Conservation (phyloP, 37 sponge, comb jelly and placozoan genomes). For the Amphimedon queenslandica region DNA sequence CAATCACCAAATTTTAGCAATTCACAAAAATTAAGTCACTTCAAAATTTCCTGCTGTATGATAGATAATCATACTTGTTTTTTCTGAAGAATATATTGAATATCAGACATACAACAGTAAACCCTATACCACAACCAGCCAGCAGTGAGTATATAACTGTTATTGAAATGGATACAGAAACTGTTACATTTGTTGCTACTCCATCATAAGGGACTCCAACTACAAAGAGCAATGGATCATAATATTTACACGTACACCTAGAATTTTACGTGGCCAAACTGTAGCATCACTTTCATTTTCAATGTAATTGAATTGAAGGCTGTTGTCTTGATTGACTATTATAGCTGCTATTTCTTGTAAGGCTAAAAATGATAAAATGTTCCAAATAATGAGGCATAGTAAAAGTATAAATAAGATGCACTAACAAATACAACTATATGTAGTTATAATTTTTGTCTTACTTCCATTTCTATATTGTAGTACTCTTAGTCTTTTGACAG, state of each 20-base stretch:
- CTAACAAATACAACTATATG: too few relatives aligned
- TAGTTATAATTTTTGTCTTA: too few relatives aligned
- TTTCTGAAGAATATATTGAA: slow-evolving; percentile 47
- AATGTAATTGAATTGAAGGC: not conserved
- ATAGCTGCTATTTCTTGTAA: not conserved
- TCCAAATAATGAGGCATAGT: too few relatives aligned
- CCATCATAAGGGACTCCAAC: slow-evolving; percentile 39
- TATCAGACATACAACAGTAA: slow-evolving; percentile 38
- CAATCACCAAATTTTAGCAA: too few relatives aligned
- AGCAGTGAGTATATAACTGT: slow-evolving; percentile 18
- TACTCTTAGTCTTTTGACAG: slow-evolving; percentile 1
- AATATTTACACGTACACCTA: too few relatives aligned
- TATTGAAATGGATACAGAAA: slow-evolving; percentile 24
- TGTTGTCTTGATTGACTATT: not conserved
- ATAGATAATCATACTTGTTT: slow-evolving; percentile 14
- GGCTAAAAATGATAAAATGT: too few relatives aligned
- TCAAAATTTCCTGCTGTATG: not conserved
- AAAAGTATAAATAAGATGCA: too few relatives aligned
- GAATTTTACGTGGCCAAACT: slow-evolving; percentile 11
- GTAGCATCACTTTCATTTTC: not conserved
- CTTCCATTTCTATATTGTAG: slow-evolving; percentile 35
- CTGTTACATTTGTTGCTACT: slow-evolving; percentile 4
- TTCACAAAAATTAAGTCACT: not conserved
- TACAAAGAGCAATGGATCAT: too few relatives aligned
- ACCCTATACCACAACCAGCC: slow-evolving; percentile 23